Evolutionary conservation across 1,140 invertebrate genomes (phyloP).

Genomic region (Contarinia nasturtii): DNA sequence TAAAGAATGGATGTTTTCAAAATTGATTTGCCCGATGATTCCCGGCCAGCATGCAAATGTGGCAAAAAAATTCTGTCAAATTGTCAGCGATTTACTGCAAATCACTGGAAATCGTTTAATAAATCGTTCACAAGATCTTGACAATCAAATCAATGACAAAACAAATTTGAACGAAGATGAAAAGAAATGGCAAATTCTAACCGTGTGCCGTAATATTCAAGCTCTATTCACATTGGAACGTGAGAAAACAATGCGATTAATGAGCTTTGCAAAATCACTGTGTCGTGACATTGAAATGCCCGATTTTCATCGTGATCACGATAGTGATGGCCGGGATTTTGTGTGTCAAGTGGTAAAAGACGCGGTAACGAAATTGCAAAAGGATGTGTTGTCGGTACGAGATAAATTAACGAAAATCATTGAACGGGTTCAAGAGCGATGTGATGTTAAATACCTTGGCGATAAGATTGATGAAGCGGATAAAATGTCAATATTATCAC

Average conservation of each 20-base stretch:
- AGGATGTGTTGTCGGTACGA: slow-evolving; percentile 37
- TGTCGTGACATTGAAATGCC: slow-evolving; percentile 41
- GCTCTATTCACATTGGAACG: slow-evolving; percentile 54
- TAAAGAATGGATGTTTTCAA: slow-evolving; percentile 62
- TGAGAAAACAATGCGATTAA: slow-evolving; percentile 58
- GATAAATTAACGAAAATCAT: slow-evolving; percentile 39
- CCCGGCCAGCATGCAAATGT: slow-evolving; percentile 43
- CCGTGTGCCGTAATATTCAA: slow-evolving; percentile 58
- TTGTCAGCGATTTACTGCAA: slow-evolving; percentile 19
- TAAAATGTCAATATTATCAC: slow-evolving; percentile 25
- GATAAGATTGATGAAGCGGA: slow-evolving; percentile 33
- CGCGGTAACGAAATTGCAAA: slow-evolving; percentile 40
- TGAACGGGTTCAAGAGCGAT: slow-evolving; percentile 37
- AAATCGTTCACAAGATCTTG: slow-evolving; percentile 14
- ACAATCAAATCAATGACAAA: slow-evolving; percentile 11
- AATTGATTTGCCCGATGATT: slow-evolving; percentile 46
- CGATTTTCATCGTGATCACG: slow-evolving; percentile 24
- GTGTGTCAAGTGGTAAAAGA: slow-evolving; percentile 30
- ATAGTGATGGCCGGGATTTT: slow-evolving; percentile 28
- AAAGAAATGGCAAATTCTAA: slow-evolving; percentile 28
- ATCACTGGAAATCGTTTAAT: slow-evolving; percentile 17
- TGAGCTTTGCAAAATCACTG: slow-evolving; percentile 61
- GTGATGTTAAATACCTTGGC: slow-evolving; percentile 21
- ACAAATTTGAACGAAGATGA: slow-evolving; percentile 9
- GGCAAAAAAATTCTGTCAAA: slow-evolving; percentile 37